Evolutionary conservation across 1,140 invertebrate species (phyloP).

Genomic region (Uloborus diversus): DNA sequence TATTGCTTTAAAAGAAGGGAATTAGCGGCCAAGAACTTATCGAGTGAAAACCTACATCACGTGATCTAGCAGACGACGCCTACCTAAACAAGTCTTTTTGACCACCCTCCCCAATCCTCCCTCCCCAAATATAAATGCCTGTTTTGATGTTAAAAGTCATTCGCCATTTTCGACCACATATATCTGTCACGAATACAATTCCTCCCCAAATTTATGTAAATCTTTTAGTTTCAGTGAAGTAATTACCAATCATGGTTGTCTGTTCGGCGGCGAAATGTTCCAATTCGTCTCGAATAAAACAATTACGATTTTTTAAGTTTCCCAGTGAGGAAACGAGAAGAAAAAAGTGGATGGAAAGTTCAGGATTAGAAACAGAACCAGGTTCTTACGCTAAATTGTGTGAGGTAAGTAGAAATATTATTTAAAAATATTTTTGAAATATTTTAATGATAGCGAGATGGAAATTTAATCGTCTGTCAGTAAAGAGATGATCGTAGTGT

Average conservation of each 20-base stretch:
- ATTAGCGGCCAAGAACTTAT: no score
- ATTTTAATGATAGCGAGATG: neutral
- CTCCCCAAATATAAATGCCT: no score
- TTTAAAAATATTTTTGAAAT: neutral
- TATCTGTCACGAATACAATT: neutral
- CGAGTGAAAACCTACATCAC: no score
- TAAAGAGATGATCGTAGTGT: no score
- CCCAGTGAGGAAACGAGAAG: conserved; percentile 36
- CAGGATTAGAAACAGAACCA: conserved; percentile 26
- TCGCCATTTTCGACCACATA: conserved; percentile 14
- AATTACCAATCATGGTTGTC: conserved; percentile 21
- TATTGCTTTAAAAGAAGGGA: no score
- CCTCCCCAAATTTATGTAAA: neutral
- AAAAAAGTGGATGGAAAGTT: conserved; percentile 40
- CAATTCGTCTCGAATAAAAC: conserved; percentile 44
- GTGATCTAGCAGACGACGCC: no score
- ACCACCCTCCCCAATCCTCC: no score
- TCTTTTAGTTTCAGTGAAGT: neutral
- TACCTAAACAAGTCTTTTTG: no score
- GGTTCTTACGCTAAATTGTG: conserved; percentile 40
- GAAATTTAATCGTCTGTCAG: neutral
- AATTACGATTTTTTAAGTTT: conserved; percentile 49
- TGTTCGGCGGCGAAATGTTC: conserved; percentile 43
- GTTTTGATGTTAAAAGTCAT: no score
- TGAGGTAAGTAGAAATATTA: conserved; percentile 14